Conservation (phyloP, 2,797 vertebrate genomes). For the Melanotaenia nigrans region DNA sequence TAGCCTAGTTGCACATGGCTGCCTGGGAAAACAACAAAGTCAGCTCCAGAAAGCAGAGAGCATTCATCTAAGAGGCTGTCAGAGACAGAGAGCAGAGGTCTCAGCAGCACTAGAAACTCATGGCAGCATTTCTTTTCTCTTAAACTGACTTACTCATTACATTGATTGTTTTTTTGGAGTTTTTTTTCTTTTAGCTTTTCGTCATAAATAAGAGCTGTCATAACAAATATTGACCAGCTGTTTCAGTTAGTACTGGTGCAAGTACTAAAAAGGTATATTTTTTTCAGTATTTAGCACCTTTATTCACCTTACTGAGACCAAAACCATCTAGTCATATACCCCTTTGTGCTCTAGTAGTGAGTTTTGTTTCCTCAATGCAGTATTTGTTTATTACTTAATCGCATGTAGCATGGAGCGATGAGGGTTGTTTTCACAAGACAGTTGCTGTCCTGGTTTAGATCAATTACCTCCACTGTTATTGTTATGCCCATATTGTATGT, state of each 20-base stretch:
- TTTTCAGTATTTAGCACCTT: background rate
- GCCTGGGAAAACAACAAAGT: constrained; percentile 84
- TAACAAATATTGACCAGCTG: constrained; percentile 8
- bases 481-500: no score
- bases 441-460: background rate
- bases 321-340: background rate
- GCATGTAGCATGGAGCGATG: background rate
- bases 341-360: background rate
- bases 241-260: constrained; percentile 26
- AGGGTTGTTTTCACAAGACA: background rate
- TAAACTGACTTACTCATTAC: constrained; percentile 43
- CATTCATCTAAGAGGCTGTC: constrained; percentile 81
- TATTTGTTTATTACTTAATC: background rate
- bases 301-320: background rate
- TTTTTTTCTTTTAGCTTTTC: constrained; percentile 3
- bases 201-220: constrained; percentile 25
- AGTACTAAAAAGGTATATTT: constrained; percentile 5
- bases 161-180: constrained; percentile 29
- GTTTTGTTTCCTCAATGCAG: background rate
- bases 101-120: constrained; percentile 71
- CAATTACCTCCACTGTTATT: no score
- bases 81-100: constrained; percentile 80
- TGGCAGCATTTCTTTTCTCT: constrained; percentile 60
- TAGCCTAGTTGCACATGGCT: constrained; percentile 85
- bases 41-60: constrained; percentile 80